These are phyloP conservation scores for Fragum sueziense DNA, from an alignment of 2,888 invertebrate genomes.

Conservation along the genomic window DNA sequence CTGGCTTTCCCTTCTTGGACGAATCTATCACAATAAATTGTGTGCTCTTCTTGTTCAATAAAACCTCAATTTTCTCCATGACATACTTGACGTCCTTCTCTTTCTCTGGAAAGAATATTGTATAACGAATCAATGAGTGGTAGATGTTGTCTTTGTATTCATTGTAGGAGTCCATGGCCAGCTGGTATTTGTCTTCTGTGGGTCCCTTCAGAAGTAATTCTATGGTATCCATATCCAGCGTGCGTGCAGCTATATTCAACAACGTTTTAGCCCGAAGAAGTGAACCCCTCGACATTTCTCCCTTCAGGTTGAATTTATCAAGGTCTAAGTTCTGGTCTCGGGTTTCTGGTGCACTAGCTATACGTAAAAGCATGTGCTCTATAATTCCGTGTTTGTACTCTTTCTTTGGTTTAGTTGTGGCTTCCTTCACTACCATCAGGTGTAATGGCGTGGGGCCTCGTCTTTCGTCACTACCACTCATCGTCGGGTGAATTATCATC, in stretches of 20 bases:
- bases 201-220: not conserved
- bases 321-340: not conserved
- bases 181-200: too few relatives aligned
- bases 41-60: not conserved
- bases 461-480: not conserved
- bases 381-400: not conserved
- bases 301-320: not conserved
- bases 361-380: not conserved
- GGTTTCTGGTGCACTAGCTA: not conserved
- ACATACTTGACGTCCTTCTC: not conserved
- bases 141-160: not conserved
- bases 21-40: not conserved
- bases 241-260: not conserved
- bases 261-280: not conserved
- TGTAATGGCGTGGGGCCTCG: not conserved
- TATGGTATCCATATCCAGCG: not conserved
- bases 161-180: not conserved
- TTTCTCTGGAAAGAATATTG: not conserved
- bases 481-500: not conserved
- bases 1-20: not conserved
- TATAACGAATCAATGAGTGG: slow-evolving; percentile 1
- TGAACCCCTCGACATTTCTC: not conserved
- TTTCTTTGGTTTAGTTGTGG: not conserved
- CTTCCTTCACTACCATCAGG: slow-evolving; percentile 1
- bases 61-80: not conserved